Base-by-base conservation (phyloP, 2,797 vertebrate species). In the Hyperoplus immaculatus region DNA sequence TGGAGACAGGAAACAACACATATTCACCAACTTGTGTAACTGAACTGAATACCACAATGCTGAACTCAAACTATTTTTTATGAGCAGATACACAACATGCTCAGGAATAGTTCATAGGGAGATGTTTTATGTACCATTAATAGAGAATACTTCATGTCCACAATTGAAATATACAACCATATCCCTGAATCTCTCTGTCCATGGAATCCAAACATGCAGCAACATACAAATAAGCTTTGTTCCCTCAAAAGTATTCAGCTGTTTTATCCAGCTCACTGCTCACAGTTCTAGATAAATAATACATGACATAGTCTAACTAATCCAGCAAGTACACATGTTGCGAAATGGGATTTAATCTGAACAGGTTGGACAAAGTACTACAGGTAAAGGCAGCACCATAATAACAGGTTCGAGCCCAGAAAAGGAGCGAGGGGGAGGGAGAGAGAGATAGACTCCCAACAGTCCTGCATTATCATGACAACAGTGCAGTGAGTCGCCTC, bases 391-490 rank as follows among this genome's bases (percentile, higher is more conserved):
- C 69, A 81, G 77, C 58, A n/a, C 21, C 63, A 71, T 81, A 85
- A 91, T 84, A 87, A 89, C 83, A 80, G 75, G 80, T 78, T 68
- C 42, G 59, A 81, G 69, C n/a, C 21, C 12, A 56, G 47, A 51
- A 21, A 49, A 10, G 7, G 39, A 9, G 0, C 15, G 14, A 50
- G 56, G 50, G 59, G 8, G 18, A 39, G 57, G 29, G 12, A 29
- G 54, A 54, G 67, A 13, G 69, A 55, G 10, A 39, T 16, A 80
- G 73, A 80, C 76, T 72, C 85, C 67, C 63, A 81, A 85, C 75
- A 83, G 86, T 65, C 79, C 60, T 42, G 59, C 70, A 93, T 93
- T 92, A 93, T 90, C 88, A 91, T 93, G 77, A 90, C 89, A 94
- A 92, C 87, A 84, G 77, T 29, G 29, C 59, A 80, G 87, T 51